Conservation (phyloP, 2,113 vertebrate genomes). For the Uropsilus gracilis region DNA sequence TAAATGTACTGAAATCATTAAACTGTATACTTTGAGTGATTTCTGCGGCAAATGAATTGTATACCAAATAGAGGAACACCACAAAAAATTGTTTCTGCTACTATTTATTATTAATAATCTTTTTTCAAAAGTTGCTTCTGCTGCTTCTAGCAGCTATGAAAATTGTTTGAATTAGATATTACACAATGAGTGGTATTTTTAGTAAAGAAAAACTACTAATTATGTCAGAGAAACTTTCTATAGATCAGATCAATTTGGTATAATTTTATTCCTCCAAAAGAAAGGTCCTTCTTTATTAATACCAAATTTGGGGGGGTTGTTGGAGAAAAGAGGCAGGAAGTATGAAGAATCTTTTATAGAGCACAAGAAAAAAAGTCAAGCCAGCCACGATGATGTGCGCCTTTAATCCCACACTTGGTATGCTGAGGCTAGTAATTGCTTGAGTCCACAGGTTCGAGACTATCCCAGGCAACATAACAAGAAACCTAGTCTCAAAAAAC, state of each 20-base stretch:
- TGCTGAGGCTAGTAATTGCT: too few relatives aligned
- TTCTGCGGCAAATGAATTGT: neutral
- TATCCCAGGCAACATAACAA: too few relatives aligned
- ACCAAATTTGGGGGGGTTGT: neutral
- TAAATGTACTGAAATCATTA: neutral
- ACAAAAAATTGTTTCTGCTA: neutral
- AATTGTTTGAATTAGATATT: slow-evolving; percentile 27
- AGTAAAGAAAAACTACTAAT: slow-evolving; percentile 43
- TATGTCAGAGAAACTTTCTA: slow-evolving; percentile 20
- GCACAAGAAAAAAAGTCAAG: neutral
- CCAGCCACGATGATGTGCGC: too few relatives aligned
- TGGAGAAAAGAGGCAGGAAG: neutral
- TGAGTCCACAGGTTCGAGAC: too few relatives aligned
- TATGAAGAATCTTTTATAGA: neutral
- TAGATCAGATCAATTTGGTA: neutral
- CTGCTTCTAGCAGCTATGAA: neutral
- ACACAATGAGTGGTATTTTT: slow-evolving; percentile 7
- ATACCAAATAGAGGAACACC: slow-evolving; percentile 11
- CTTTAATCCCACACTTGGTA: too few relatives aligned
- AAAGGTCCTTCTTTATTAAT: neutral
- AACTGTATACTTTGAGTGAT: neutral
- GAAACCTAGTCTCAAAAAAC: too few relatives aligned
- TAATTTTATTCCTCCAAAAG: slow-evolving; percentile 47
- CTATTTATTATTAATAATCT: neutral
- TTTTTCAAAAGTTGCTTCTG: slow-evolving; percentile 30